Conservation (phyloP, 1,140 invertebrate genomes). For the Pomacea maculata region DNA sequence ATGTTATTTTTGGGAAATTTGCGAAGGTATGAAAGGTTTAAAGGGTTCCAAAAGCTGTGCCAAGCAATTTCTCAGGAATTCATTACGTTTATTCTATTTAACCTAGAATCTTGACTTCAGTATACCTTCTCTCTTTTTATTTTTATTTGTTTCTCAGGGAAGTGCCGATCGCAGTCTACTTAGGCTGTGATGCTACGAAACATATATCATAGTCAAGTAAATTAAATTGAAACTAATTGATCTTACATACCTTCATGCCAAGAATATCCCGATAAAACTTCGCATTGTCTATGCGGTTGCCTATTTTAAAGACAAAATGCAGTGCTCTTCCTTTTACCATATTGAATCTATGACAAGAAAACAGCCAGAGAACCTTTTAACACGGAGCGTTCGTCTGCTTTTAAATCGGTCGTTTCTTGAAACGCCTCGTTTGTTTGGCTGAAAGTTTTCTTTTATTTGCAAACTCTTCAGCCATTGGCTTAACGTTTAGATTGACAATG, state of each 20-base stretch:
- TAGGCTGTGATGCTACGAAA: too few species aligned
- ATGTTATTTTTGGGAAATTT: too few species aligned
- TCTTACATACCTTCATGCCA: constrained; percentile 88
- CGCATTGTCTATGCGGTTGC: constrained; percentile 82
- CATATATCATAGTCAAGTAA: too few species aligned
- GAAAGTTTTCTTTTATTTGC: background rate
- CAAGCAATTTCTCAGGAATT: too few species aligned
- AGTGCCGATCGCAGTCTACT: too few species aligned
- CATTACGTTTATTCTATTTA: too few species aligned
- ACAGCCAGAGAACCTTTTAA: background rate
- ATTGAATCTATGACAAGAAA: background rate
- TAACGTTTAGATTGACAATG: constrained; percentile 12
- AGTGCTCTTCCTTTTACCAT: constrained; percentile 73
- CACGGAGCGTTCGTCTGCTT: background rate
- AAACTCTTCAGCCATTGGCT: background rate
- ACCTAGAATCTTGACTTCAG: too few species aligned
- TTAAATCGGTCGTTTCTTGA: background rate
- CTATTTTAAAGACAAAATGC: constrained; percentile 96
- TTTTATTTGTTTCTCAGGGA: too few species aligned
- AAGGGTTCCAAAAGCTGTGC: too few species aligned
- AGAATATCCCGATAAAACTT: constrained; percentile 90
- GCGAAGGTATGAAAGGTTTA: too few species aligned
- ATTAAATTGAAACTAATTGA: too few species aligned
- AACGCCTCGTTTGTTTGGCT: constrained; percentile 6
- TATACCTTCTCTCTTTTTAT: too few species aligned